phyloP scores from a whole-genome alignment of 2,113 vertebrate genomes.

The Erythrocercus mccallii region DNA sequence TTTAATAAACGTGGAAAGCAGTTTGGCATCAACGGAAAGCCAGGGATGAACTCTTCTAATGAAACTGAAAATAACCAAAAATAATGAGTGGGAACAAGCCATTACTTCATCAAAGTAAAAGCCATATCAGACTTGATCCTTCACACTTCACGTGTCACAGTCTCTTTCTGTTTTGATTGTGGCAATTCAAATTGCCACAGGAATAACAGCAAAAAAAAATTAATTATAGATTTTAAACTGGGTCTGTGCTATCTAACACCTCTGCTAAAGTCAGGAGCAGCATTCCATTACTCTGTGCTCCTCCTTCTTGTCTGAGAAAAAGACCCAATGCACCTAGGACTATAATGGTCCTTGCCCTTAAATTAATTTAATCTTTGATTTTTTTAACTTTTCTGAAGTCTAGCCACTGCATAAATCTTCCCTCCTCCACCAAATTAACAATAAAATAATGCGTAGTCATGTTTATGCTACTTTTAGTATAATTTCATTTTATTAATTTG shows the following conservation, averaged over 20 bases:
- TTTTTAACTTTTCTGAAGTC: not conserved
- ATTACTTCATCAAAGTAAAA: not conserved
- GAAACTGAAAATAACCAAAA: not conserved
- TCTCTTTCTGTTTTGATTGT: not conserved
- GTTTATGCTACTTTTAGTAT: not conserved
- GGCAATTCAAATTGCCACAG: not conserved
- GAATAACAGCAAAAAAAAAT: not conserved
- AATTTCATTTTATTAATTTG: not conserved
- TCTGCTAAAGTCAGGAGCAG: not conserved
- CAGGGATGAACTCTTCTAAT: not conserved
- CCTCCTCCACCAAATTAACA: not conserved
- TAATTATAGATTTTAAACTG: not conserved
- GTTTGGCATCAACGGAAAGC: not conserved
- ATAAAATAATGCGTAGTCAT: not conserved
- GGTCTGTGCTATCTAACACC: not conserved
- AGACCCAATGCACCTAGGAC: not conserved
- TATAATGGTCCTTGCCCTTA: not conserved
- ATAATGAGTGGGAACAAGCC: not conserved
- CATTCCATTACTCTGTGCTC: not conserved
- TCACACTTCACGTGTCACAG: not conserved
- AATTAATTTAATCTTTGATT: not conserved
- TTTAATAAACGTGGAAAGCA: not conserved
- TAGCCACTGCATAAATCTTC: not conserved
- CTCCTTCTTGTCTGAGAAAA: not conserved
- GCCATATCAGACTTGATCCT: not conserved